phyloP scores from a whole-genome alignment of 2,888 invertebrate genomes.

The Rosalia funebris region DNA sequence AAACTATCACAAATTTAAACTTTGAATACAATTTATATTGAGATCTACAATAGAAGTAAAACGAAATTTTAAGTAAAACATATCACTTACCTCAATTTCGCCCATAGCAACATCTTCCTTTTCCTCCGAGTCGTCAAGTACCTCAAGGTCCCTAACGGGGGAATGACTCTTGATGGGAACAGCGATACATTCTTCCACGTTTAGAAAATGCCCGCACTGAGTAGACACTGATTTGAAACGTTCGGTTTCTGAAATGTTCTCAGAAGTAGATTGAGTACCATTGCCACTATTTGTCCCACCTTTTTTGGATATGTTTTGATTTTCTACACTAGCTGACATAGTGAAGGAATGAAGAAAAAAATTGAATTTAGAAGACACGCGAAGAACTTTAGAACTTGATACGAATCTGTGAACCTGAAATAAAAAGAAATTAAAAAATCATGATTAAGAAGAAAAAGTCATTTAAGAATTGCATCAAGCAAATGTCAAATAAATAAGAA shows the following conservation, averaged over 20 bases:
- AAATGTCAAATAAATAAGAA: too few species aligned
- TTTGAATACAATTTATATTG: too few species aligned
- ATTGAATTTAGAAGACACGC: too few species aligned
- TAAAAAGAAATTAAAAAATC: not conserved
- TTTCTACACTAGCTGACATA: too few species aligned
- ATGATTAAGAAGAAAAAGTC: too few species aligned
- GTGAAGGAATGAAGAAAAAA: too few species aligned
- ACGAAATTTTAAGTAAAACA: not conserved
- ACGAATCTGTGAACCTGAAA: constrained; percentile 10
- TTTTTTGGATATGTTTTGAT: too few species aligned
- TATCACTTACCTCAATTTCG: constrained; percentile 9
- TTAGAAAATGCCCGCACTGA: constrained; percentile 19
- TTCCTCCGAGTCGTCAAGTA: not conserved
- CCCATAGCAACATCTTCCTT: not conserved
- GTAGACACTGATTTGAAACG: constrained; percentile 4
- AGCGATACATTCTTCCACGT: constrained; percentile 12
- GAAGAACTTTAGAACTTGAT: not conserved
- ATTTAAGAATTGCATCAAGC: too few species aligned
- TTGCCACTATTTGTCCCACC: too few species aligned
- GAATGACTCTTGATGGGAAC: constrained; percentile 16
- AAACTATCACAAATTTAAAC: too few species aligned
- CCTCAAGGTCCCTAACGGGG: constrained; percentile 5
- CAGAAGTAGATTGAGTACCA: too few species aligned
- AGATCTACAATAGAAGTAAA: too few species aligned
- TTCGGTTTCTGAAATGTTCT: not conserved